Base-by-base conservation (phyloP, 2,888 invertebrate genomes). In the Isotomurus palustris region DNA sequence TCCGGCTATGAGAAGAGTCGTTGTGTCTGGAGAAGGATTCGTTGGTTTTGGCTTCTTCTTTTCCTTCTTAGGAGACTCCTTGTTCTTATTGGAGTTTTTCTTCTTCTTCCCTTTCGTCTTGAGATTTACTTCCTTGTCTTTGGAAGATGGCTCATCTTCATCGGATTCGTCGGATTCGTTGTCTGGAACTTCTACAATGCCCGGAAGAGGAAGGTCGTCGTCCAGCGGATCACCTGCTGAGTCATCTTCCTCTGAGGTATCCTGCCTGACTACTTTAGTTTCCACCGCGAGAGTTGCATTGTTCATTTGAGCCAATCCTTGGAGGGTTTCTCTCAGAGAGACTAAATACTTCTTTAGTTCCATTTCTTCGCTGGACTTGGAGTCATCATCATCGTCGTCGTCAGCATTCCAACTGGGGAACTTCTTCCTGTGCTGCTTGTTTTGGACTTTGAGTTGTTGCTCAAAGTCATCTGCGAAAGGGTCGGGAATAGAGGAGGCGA, bases 251-350 rank as follows among this genome's bases (percentile, higher is more conserved):
- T 49, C 49, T 17, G 40, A 36, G 12, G 47, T 36, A 4, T 41
- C 28, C 22, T 32, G 28, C 19, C 41, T 43, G 6, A 35, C 56
- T 8, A 52, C 38, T 21, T 56, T 43, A 3, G 55, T n/a, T 17
- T 56, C 56, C 10, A 36, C 54, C 6, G 51, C 51, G 22, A 59
- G 51, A 2, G 51, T 60, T 1, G 53, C 54, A 38, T 63, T 63
- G 25, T 56, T 60, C 62, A 63, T 63, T 32, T 60, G 59, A 24
- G 48, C 40, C 14, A 63, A 25, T 2, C 59, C 59, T 25, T 60
- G 19, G 4, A 63, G 43, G 3, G 60, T 63, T 50, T 60, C 56
- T 28, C 57, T 59, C 4, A 63, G 29, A 21, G 56, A 53, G 2
- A 17, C 14, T 22, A 63, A 38, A 29, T 63, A 63, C 12, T 51